Conservation (phyloP, 2,888 invertebrate genomes). For the Aphidoletes aphidimyza region DNA sequence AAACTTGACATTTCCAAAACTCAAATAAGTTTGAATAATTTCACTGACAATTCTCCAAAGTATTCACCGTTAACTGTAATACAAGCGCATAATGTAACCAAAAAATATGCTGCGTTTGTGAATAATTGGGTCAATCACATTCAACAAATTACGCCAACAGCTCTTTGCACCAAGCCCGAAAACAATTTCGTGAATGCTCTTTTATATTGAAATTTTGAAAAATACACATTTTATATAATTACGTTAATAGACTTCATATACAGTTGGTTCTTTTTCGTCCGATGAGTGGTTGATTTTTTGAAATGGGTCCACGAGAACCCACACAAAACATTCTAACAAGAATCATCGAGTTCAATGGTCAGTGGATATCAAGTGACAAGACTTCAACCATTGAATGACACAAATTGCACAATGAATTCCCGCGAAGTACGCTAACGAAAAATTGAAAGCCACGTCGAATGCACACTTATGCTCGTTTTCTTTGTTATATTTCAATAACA, state of each 20-base stretch:
- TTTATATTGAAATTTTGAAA: slow-evolving; percentile 29
- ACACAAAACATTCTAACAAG: background rate
- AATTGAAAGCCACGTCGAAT: background rate
- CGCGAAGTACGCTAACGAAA: background rate
- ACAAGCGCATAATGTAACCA: no score
- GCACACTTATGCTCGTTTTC: background rate
- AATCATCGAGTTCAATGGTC: background rate
- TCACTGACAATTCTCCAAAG: no score
- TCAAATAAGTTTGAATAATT: no score
- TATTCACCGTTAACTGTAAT: no score
- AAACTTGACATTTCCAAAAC: no score
- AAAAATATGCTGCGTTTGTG: background rate
- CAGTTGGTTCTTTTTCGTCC: background rate
- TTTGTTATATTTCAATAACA: background rate
- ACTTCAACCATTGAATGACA: background rate
- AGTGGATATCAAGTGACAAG: slow-evolving; percentile 8
- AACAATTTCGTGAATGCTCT: background rate
- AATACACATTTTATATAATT: background rate
- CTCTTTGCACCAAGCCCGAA: background rate
- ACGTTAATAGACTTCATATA: no score
- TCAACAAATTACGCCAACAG: background rate
- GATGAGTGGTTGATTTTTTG: background rate
- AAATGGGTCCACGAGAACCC: background rate
- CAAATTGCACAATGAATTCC: background rate
- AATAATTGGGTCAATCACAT: background rate